A percentile compares a stretch with the other conserved stretches of the same genome.
phyloP scores from a whole-genome alignment of 2,888 invertebrate genomes.

The Thyatira batis region DNA sequence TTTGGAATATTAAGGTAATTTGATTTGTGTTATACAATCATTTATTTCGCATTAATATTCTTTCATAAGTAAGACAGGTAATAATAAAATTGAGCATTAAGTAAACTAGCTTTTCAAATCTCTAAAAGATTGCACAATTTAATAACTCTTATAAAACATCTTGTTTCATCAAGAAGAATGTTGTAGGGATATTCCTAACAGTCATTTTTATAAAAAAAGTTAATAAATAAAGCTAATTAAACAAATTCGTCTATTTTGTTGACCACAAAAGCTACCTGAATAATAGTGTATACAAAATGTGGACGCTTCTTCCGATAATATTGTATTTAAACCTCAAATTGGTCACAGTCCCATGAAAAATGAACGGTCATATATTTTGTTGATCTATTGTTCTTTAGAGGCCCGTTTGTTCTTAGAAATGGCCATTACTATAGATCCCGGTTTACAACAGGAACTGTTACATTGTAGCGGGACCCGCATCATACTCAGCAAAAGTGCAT shows the following conservation, averaged over 20 bases:
- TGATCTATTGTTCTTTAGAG: conserved; percentile 59
- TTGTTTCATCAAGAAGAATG: no score
- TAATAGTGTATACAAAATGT: conserved; percentile 44
- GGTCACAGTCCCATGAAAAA: conserved; percentile 64
- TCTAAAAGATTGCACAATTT: no score
- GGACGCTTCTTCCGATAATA: conserved; percentile 47
- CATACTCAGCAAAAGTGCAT: conserved; percentile 72
- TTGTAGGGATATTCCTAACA: not conserved
- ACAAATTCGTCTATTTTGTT: conserved; percentile 20
- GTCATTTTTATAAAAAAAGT: conserved; percentile 7
- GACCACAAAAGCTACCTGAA: conserved; percentile 57
- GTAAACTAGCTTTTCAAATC: no score
- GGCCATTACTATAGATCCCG: conserved; percentile 66
- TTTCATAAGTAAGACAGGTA: no score
- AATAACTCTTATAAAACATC: no score
- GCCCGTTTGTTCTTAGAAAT: conserved; percentile 69
- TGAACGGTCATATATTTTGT: conserved; percentile 65
- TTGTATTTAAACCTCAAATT: conserved; percentile 75
- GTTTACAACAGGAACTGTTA: conserved; percentile 79
- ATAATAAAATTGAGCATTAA: no score
- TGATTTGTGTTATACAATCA: no score
- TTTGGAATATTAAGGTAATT: conserved; percentile 6
- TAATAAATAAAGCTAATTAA: conserved; percentile 9
- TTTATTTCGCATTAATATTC: no score
- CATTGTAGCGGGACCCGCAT: conserved; percentile 57